Base-by-base conservation (phyloP, 2,888 invertebrate species). In the Xanthorhoe designata region DNA sequence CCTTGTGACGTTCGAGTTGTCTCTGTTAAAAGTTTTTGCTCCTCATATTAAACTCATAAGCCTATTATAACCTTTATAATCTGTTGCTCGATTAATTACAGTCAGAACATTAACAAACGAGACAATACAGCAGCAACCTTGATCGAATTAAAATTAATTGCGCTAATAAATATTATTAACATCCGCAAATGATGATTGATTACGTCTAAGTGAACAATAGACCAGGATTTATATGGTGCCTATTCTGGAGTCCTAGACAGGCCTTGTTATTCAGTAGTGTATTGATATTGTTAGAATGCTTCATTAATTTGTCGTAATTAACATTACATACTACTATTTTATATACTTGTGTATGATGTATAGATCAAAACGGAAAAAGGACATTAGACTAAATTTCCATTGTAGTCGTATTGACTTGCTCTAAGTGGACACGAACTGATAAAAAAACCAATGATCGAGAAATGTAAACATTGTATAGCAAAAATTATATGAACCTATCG, bases 171-270 rank as follows among this genome's bases (percentile, higher is more conserved):
- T 87, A 88, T 85, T 87, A 87, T 89, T 84, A 88, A 86, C 87
- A 90, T 90, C 90, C 90, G 92, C 87, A 89, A 91, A 87, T 86
- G 84, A 32, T 92, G 92, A 92, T 91, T 84, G 91, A 92, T 91
- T 77, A 86, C 78, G 76, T 74, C 80, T 61, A 61, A 51, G 53
- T 68, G 66, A 78, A 82, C 83, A 82, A 80, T 81, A 73, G 75
- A 65, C 55, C 60, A 60, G 55, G 52, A 56, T 50, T 51, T 62
- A 57, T 38, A 63, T 51, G 17, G 32, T 51, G 9, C 24, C 19
- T 52, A 68, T 45, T 58, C 50, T 61, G 65, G 63, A 56, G 38
- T 64, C 18, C 13, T 32, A 54, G 60, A 62, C 61, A 56, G 51
- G 35, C 10, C 29, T 61, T 18, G 29, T 35, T 47, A 52, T 52